Base-by-base conservation (phyloP, 92 coral and sea anemone genomes). In the Parazoanthus atlanticus region DNA sequence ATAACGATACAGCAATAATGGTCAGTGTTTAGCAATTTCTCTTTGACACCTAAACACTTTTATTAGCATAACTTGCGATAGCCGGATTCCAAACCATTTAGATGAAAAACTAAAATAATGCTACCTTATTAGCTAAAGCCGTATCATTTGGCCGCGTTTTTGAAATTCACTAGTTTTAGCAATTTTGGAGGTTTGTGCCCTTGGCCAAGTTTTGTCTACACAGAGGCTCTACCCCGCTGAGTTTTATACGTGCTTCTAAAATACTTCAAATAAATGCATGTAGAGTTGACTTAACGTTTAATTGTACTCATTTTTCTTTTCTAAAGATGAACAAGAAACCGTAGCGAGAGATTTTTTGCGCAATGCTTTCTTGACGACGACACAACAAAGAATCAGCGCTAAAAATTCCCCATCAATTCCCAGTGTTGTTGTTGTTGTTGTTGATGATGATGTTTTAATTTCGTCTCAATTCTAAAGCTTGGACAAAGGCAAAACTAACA, bases 11-110 rank as follows among this genome's bases (percentile, higher is more conserved):
- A 43, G 54, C 52, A 70, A 43, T 41, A 46, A 70, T 67, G 43
- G 84, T 31, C 49, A 70, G 26, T 84, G 87, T 84, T 83, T 84
- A 84, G 76, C 65, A 84, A 84, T 82, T 70, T 71, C 46, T 84
- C 87, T 70, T 84, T 84, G 64, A 43, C 28, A 43, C 67, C 40
- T 84, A 84, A 69, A 84, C 87, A 84, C 56, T 82, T 11, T 41
- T 41, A 43, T 84, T 69, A 71, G 43, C 33, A 17, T 70, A 71
- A 84, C 76, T 10, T 21, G 26, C 38, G 9, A 34, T 17, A 46
- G 12, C 38, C 6, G 1, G 33, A 41, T 16, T 19, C 46, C 17
- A 7, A 17, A 61, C 31, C 5, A 34, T 8, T 66, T 66, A 29
- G 3, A 16, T 25, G n/a, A 8, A 47, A 56, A 16, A 17, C 32